Percentiles rank a stretch among this genome's conserved stretches.
Conservation (phyloP, 1,140 invertebrate genomes). For the Drosophila simulans region DNA sequence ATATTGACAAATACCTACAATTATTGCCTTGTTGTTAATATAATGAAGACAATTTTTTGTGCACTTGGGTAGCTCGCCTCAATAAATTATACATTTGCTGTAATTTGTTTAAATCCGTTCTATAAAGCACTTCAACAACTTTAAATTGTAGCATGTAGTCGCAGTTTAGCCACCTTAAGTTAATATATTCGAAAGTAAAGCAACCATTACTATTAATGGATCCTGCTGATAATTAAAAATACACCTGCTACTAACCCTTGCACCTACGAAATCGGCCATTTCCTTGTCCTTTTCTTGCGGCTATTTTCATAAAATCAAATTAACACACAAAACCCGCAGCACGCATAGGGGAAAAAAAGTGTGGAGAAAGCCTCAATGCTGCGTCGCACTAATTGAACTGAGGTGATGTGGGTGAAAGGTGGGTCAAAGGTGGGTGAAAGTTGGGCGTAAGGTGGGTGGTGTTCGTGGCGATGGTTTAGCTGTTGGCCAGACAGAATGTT, state of each 20-base stretch:
- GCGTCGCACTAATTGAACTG: conserved; percentile 33
- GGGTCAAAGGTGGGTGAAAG: background rate
- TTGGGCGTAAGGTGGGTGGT: background rate
- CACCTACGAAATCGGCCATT: background rate
- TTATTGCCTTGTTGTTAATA: background rate
- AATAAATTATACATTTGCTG: no score
- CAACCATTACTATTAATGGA: background rate
- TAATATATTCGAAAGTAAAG: no score
- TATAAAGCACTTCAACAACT: no score
- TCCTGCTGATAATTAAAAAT: background rate
- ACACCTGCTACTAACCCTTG: background rate
- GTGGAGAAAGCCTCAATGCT: conserved; percentile 10
- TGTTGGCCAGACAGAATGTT: conserved; percentile 41
- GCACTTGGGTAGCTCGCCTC: no score
- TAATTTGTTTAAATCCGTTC: no score
- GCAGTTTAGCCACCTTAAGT: no score
- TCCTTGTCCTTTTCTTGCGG: conserved; percentile 15
- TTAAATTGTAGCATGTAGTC: no score
- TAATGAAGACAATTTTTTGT: background rate
- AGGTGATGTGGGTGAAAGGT: background rate
- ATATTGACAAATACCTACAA: background rate
- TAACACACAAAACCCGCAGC: conserved; percentile 46
- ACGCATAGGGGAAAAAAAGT: conserved; percentile 14
- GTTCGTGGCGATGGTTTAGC: conserved; percentile 23
- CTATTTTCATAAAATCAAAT: conserved; percentile 64